A percentile compares a stretch with the other conserved stretches of the same genome.
phyloP scores from a whole-genome alignment of 2,113 vertebrate species.

The Cnemophilus loriae region DNA sequence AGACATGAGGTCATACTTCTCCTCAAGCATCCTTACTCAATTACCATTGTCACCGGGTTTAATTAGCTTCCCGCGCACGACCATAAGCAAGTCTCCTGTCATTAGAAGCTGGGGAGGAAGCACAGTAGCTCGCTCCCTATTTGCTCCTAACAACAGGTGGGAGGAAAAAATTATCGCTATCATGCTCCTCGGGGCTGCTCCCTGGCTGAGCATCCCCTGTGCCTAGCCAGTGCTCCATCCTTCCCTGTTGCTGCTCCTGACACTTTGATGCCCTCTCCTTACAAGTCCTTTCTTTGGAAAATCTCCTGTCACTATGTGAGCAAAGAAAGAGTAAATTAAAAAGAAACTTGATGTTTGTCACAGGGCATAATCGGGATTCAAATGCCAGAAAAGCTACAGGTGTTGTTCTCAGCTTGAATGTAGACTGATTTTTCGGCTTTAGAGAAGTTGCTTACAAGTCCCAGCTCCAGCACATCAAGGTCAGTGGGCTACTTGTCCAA shows the following conservation, averaged over 20 bases:
- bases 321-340: background rate
- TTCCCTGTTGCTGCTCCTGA: background rate
- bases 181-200: rapidly evolving
- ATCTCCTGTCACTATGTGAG: background rate
- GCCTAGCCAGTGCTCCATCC: background rate
- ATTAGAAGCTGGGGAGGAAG: slow-evolving; percentile 1
- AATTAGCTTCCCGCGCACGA: slow-evolving; percentile 53
- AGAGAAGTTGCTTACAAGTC: background rate
- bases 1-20: slow-evolving; percentile 65
- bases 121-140: background rate
- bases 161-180: background rate
- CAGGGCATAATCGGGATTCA: rapidly evolving
- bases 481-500: background rate
- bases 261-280: background rate
- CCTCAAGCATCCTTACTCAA: slow-evolving; percentile 53
- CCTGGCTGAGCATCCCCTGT: background rate
- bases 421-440: background rate
- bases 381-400: background rate
- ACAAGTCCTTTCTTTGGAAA: background rate
- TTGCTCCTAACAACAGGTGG: background rate
- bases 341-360: background rate
- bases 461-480: rapidly evolving
- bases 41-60: slow-evolving; percentile 48
- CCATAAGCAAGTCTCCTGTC: background rate
- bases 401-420: rapidly evolving